These are phyloP conservation scores for Siniperca knerii DNA, from an alignment of 2,113 vertebrate genomes.

Conservation along the genomic window DNA sequence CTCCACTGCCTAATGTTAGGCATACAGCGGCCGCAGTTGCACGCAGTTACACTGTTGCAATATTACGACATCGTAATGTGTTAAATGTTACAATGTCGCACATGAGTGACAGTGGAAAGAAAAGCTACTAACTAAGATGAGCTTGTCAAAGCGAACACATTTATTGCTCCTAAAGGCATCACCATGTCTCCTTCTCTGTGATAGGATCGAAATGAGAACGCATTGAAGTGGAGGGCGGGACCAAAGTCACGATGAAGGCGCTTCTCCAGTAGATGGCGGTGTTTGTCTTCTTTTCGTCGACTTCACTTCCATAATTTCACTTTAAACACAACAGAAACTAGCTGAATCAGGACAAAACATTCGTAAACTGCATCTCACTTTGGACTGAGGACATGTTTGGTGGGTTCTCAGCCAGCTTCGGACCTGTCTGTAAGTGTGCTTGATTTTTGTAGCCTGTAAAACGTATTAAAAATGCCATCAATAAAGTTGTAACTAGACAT, in stretches of 20 bases:
- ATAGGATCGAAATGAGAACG: constrained; percentile 52
- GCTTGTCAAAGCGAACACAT: rapidly evolving
- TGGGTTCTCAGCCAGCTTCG: not conserved
- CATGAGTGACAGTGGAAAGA: not conserved
- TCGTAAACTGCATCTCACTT: not conserved
- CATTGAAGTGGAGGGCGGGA: not conserved
- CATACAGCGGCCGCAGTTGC: not conserved
- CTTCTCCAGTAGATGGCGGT: constrained; percentile 56
- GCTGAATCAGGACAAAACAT: not conserved
- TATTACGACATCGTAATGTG: too few relatives aligned
- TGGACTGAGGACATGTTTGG: too few relatives aligned
- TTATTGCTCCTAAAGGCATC: constrained; percentile 34
- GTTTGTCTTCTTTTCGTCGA: not conserved
- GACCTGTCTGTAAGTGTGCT: not conserved
- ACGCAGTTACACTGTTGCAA: not conserved
- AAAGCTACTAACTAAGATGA: not conserved
- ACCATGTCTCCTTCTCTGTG: not conserved
- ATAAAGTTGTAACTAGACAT: not conserved
- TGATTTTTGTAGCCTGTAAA: not conserved
- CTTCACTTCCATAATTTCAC: not conserved
- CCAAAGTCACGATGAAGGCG: not conserved
- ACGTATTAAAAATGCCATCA: not conserved
- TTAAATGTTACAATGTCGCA: not conserved
- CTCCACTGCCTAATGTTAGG: not conserved
- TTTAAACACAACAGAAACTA: not conserved